Evolutionary conservation across 2,113 vertebrate species (phyloP).

Genomic region (Apodemus sylvaticus): DNA sequence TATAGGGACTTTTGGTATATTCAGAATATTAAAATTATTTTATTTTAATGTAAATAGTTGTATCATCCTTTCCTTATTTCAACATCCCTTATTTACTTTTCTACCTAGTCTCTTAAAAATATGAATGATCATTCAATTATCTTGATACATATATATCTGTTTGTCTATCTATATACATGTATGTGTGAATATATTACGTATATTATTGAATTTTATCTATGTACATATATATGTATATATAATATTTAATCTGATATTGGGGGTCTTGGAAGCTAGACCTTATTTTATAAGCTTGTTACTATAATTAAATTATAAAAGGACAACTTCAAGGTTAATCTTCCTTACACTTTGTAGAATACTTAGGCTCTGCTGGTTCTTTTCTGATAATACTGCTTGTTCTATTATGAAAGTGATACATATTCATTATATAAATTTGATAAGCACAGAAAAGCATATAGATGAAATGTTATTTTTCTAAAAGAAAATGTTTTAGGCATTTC

Average conservation of each 20-base stretch:
- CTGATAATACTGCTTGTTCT: conserved; percentile 13
- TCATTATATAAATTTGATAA: conserved; percentile 51
- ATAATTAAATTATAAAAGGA: conserved; percentile 59
- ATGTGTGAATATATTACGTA: not conserved
- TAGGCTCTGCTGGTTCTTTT: conserved; percentile 39
- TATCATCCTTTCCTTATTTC: conserved; percentile 14
- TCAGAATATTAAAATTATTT: conserved; percentile 37
- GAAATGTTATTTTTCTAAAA: conserved; percentile 35
- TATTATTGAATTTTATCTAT: not conserved
- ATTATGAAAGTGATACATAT: conserved; percentile 49
- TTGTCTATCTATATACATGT: not conserved
- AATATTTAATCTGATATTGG: not conserved
- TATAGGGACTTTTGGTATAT: conserved; percentile 41
- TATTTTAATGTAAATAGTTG: conserved; percentile 31
- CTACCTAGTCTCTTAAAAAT: conserved; percentile 57
- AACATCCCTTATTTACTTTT: not conserved
- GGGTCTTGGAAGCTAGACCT: conserved; percentile 12
- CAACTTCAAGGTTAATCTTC: conserved; percentile 39
- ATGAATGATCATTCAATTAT: conserved; percentile 11
- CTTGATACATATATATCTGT: not conserved
- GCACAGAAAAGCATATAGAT: conserved; percentile 46
- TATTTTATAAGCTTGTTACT: conserved; percentile 54
- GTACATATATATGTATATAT: not conserved
- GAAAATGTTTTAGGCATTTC: conserved; percentile 33
- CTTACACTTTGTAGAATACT: conserved; percentile 47